Conservation (phyloP, 2,888 invertebrate species). For the Leucozona laternaria region DNA sequence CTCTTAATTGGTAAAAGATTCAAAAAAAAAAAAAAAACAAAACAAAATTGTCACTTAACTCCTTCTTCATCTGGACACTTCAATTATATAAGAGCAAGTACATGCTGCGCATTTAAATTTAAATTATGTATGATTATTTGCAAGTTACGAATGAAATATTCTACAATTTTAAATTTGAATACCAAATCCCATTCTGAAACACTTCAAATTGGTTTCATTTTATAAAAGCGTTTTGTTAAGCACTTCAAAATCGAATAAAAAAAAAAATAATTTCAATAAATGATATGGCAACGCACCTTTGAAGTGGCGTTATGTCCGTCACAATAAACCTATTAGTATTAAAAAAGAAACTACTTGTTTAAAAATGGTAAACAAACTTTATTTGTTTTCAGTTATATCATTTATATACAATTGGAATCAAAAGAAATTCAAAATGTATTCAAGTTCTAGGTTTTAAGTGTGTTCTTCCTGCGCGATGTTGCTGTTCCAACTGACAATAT, state of each 20-base stretch:
- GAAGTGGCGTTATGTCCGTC: constrained; percentile 6
- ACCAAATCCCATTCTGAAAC: too few relatives aligned
- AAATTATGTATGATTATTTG: too few relatives aligned
- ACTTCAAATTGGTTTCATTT: too few relatives aligned
- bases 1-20: too few relatives aligned
- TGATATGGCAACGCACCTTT: neutral
- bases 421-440: constrained; percentile 63
- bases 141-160: too few relatives aligned
- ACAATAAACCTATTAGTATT: neutral
- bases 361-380: constrained; percentile 75
- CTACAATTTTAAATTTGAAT: too few relatives aligned
- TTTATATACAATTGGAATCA: constrained; percentile 67
- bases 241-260: neutral
- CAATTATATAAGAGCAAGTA: too few relatives aligned
- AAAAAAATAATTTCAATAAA: neutral
- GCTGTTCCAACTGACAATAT: constrained; percentile 16
- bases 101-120: too few relatives aligned
- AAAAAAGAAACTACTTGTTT: constrained; percentile 21
- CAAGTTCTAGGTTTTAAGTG: constrained; percentile 41
- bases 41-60: too few relatives aligned
- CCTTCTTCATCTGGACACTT: too few relatives aligned
- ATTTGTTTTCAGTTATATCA: constrained; percentile 73
- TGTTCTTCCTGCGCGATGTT: constrained; percentile 14
- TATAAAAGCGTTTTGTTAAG: too few relatives aligned
- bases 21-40: too few relatives aligned